These are phyloP conservation scores for Buathra laborator DNA, from an alignment of 2,888 invertebrate species.

Conservation along the genomic window DNA sequence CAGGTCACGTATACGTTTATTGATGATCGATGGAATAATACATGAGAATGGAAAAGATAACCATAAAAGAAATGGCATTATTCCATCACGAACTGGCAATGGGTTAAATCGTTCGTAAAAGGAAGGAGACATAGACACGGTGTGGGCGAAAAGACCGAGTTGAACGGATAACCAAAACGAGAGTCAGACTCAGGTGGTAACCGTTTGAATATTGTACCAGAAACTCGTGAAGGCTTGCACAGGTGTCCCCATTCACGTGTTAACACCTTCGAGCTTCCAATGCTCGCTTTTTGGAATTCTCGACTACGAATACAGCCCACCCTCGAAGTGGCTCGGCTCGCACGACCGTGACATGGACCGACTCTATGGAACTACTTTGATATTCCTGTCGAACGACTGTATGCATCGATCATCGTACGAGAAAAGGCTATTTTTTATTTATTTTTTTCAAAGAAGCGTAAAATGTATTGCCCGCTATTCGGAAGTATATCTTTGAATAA, in stretches of 20 bases:
- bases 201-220: conserved; percentile 51
- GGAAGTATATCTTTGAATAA: background rate
- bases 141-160: conserved; percentile 7
- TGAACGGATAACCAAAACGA: conserved; percentile 15
- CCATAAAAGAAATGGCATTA: conserved; percentile 36
- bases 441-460: conserved; percentile 5
- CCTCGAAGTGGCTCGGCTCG: conserved; percentile 44
- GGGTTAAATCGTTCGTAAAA: conserved; percentile 42
- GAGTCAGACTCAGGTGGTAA: conserved; percentile 52
- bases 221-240: conserved; percentile 52
- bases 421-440: conserved; percentile 20
- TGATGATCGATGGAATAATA: conserved; percentile 57
- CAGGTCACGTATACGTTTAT: conserved; percentile 47
- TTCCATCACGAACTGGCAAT: conserved; percentile 38
- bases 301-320: conserved; percentile 51
- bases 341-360: conserved; percentile 31
- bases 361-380: conserved; percentile 15
- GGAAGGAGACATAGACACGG: conserved; percentile 25
- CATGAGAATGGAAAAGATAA: conserved; percentile 18
- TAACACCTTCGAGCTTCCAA: conserved; percentile 56
- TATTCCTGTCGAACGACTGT: conserved; percentile 35
- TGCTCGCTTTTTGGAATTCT: conserved; percentile 44
- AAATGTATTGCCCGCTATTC: conserved; percentile 4
- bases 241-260: conserved; percentile 64
- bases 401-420: conserved; percentile 27